Base-by-base conservation (phyloP, 2,888 invertebrate genomes). In the Cataglyphis albicans region DNA sequence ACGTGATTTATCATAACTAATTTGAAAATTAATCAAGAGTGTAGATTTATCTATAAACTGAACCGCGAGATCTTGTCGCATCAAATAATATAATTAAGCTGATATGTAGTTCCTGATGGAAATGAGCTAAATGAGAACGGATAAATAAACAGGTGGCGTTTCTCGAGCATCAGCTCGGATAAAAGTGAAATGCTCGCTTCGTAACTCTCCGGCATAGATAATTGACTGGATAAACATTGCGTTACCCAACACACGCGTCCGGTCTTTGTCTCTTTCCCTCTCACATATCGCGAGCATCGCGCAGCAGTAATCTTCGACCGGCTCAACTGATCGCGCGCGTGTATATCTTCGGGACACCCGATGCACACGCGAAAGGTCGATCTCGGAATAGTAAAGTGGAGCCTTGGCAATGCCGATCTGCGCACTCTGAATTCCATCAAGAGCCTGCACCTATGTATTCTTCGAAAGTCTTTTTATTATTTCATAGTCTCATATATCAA, bases 111-210 rank as follows among this genome's bases (percentile, higher is more conserved):
- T 48, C 12, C n/a, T 44, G 29, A 29, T 6, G 12, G 32, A 12
- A 21, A 15, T 18, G 15, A 44, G 21, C 44, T 59, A 44, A 32
- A 44, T 21, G 12, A 21, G 44, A 70, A 25, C 21, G 59, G 59
- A 35, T 61, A 80, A 78, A 78, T 70, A 78, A 78, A 70, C 41
- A 38, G 35, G 21, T 72, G 78, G 32, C 70, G 83, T 63, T 61
- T 55, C 64, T 70, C 70, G 83, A 76, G 70, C 87, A 83, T 87
- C 80, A 75, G 74, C 73, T 83, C 81, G 90, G 91, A 92, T 91
- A 91, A 93, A 92, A 93, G 92, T 93, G 92, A 93, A 93, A 93
- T 91, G 91, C 86, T 87, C 82, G 65, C 70, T 82, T 84, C 74
- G 84, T 59, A 80, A 82, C 87, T 88, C 35, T 35, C 88, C 87